phyloP scores from a whole-genome alignment of 2,888 invertebrate genomes.

The Furcula furcula region DNA sequence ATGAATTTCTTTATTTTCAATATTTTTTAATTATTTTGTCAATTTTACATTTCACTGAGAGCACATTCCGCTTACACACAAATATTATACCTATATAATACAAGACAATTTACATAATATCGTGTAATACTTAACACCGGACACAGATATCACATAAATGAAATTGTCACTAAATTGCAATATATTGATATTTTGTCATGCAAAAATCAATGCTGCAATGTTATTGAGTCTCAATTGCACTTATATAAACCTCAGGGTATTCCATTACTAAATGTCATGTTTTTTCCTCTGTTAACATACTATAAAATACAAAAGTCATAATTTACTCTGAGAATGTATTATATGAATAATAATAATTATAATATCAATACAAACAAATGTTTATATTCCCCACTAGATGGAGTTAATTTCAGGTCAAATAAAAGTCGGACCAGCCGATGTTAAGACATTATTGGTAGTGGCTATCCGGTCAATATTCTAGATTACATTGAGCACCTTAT shows the following conservation, averaged over 20 bases:
- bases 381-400: conserved; percentile 10
- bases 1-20: conserved; percentile 27
- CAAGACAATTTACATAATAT: conserved; percentile 72
- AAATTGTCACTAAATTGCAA: too few relatives aligned
- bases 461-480: conserved; percentile 14
- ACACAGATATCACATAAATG: too few relatives aligned
- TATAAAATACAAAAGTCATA: too few relatives aligned
- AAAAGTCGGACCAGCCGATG: not conserved
- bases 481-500: conserved; percentile 50
- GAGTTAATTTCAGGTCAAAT: conserved; percentile 6
- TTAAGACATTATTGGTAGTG: conserved; percentile 10
- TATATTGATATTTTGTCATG: too few relatives aligned
- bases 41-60: conserved; percentile 56
- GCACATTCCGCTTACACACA: conserved; percentile 58
- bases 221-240: too few relatives aligned
- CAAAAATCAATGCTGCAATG: too few relatives aligned
- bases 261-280: too few relatives aligned
- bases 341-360: too few relatives aligned
- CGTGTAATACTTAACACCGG: conserved; percentile 64
- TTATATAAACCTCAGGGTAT: too few relatives aligned
- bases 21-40: conserved; percentile 59
- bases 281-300: too few relatives aligned
- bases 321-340: too few relatives aligned
- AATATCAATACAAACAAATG: too few relatives aligned
- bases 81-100: conserved; percentile 67